These are phyloP conservation scores for Apeira syringaria DNA, from an alignment of 2,888 invertebrate genomes.

Conservation along the genomic window DNA sequence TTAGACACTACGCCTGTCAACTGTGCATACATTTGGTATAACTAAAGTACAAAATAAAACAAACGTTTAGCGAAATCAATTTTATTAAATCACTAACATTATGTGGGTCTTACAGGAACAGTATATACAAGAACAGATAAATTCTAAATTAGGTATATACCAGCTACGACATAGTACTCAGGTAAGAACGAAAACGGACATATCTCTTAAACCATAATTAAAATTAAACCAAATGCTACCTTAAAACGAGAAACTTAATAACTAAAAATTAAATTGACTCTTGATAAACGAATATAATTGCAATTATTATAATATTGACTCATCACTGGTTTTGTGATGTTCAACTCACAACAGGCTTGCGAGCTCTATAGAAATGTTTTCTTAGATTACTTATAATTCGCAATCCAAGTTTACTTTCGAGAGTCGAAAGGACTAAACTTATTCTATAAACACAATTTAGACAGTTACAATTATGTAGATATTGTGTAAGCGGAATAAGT, in stretches of 20 bases:
- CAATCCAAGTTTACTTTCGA: too few relatives aligned
- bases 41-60: constrained; percentile 44
- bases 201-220: constrained; percentile 36
- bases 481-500: too few relatives aligned
- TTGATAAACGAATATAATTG: constrained; percentile 9
- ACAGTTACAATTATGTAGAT: too few relatives aligned
- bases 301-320: constrained; percentile 3
- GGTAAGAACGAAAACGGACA: constrained; percentile 50
- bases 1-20: too few relatives aligned
- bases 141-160: constrained; percentile 47
- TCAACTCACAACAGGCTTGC: constrained; percentile 2
- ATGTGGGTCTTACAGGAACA: constrained; percentile 54
- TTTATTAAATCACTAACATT: constrained; percentile 63
- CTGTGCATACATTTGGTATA: too few relatives aligned
- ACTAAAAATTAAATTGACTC: constrained; percentile 23
- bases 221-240: constrained; percentile 51
- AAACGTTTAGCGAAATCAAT: constrained; percentile 57
- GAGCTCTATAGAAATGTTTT: too few relatives aligned
- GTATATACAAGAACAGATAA: constrained; percentile 62
- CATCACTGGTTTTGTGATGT: constrained; percentile 17
- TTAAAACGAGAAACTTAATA: constrained; percentile 31
- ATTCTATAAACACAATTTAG: too few relatives aligned
- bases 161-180: constrained; percentile 62
- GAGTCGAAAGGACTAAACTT: too few relatives aligned
- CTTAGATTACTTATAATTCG: too few relatives aligned